These are phyloP conservation scores for Agriopis marginaria DNA, from an alignment of 2,888 invertebrate species.

Conservation along the genomic window DNA sequence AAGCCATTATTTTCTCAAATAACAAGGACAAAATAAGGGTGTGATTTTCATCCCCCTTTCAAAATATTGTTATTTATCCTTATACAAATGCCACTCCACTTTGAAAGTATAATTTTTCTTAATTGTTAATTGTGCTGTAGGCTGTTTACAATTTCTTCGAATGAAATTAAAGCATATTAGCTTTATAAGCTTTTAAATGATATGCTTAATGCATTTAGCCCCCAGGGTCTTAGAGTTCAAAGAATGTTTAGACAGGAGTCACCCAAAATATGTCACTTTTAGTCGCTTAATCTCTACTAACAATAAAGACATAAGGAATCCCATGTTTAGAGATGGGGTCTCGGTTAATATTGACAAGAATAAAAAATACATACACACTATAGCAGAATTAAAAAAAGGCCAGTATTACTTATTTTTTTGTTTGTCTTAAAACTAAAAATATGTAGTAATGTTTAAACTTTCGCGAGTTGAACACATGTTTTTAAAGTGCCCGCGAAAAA, in stretches of 20 bases:
- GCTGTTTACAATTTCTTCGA: slow-evolving; percentile 53
- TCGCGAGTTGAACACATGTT: too few relatives aligned
- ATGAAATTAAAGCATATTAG: slow-evolving; percentile 41
- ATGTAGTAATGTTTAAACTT: too few relatives aligned
- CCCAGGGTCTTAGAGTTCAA: slow-evolving; percentile 34
- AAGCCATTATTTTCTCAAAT: slow-evolving; percentile 41
- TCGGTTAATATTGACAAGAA: too few relatives aligned
- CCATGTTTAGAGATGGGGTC: too few relatives aligned
- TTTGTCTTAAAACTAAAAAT: too few relatives aligned
- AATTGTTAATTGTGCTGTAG: slow-evolving; percentile 60
- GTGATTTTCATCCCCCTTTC: slow-evolving; percentile 46
- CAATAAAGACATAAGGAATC: too few relatives aligned
- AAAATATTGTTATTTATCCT: slow-evolving; percentile 63
- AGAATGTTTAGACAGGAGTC: slow-evolving; percentile 25
- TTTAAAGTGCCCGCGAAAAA: too few relatives aligned
- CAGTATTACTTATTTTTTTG: too few relatives aligned
- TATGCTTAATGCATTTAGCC: slow-evolving; percentile 39
- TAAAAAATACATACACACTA: too few relatives aligned
- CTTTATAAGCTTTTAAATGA: slow-evolving; percentile 33
- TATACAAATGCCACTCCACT: slow-evolving; percentile 59
- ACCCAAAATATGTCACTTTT: too few relatives aligned
- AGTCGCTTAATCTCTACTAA: too few relatives aligned
- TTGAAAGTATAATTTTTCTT: slow-evolving; percentile 60
- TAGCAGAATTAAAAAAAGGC: too few relatives aligned
- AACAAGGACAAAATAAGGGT: slow-evolving; percentile 47